Percentiles rank a stretch among this genome's conserved stretches.
These are phyloP conservation scores for Patella ulyssiponensis DNA, from an alignment of 2,888 invertebrate genomes.

Conservation along the genomic window DNA sequence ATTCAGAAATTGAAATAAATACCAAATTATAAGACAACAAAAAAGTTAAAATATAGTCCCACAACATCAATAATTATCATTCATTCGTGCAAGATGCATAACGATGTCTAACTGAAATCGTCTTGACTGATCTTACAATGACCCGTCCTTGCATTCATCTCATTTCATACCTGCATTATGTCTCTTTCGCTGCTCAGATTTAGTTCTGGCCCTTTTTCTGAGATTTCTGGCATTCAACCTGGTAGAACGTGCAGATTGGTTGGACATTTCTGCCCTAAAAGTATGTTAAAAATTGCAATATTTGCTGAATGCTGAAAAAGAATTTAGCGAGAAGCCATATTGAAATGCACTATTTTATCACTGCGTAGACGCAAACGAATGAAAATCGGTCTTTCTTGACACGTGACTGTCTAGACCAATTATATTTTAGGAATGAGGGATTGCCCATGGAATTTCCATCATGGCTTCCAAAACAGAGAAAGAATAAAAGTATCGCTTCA, in stretches of 20 bases:
- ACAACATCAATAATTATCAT: no score
- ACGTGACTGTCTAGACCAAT: constrained; percentile 40
- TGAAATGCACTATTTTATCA: constrained; percentile 51
- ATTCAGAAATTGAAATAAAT: no score
- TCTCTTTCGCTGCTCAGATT: constrained; percentile 34
- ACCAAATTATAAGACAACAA: no score
- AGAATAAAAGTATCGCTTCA: no score
- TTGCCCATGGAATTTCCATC: constrained; percentile 29
- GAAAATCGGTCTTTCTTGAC: constrained; percentile 32
- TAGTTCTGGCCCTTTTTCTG: constrained; percentile 43
- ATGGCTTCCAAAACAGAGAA: constrained; percentile 22
- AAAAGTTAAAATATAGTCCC: no score
- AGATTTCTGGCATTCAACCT: constrained; percentile 57
- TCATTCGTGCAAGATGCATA: no score
- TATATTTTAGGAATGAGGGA: constrained; percentile 20
- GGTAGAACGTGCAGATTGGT: constrained; percentile 54
- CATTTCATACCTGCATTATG: constrained; percentile 43
- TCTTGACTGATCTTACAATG: constrained; percentile 5
- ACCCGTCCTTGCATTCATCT: background rate
- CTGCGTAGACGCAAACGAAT: constrained; percentile 40
- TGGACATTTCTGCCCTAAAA: constrained; percentile 51
- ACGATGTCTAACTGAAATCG: background rate
- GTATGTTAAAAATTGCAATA: constrained; percentile 18
- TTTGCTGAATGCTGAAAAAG: constrained; percentile 20
- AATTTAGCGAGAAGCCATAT: constrained; percentile 56